Conservation (phyloP, 2,888 invertebrate genomes). For the Onchidella celtica region DNA sequence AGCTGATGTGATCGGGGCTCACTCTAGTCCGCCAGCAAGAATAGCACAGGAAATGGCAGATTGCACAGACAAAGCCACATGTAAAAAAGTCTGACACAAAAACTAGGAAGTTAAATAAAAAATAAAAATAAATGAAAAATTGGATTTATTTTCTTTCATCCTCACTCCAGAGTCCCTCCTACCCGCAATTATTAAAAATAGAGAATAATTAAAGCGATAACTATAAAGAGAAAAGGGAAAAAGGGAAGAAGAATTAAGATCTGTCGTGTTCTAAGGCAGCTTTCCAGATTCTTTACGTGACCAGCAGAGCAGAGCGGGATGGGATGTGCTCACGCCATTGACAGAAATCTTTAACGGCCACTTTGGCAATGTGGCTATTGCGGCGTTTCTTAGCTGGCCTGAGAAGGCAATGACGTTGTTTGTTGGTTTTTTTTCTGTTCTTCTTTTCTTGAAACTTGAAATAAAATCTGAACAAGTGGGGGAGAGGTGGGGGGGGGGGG, state of each 20-base stretch:
- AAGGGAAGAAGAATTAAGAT: background rate
- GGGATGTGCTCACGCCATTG: constrained; percentile 15
- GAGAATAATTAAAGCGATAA: constrained; percentile 42
- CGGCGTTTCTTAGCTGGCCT: background rate
- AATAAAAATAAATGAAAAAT: background rate
- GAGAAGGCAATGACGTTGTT: no score
- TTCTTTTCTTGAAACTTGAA: no score
- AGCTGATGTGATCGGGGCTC: no score
- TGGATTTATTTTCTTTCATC: background rate
- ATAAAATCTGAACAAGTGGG: no score
- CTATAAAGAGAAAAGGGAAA: background rate
- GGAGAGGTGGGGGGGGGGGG: no score
- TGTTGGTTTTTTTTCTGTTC: no score
- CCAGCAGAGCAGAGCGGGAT: constrained; percentile 16
- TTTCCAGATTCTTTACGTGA: constrained; percentile 1
- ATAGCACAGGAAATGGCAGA: constrained; percentile 13
- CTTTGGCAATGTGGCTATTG: constrained; percentile 15
- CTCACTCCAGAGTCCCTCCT: background rate
- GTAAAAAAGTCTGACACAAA: background rate
- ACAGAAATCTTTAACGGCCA: constrained; percentile 30
- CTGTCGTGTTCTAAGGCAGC: background rate
- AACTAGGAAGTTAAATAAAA: background rate
- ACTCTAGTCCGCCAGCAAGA: no score
- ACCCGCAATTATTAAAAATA: background rate
- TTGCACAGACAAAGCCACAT: constrained; percentile 17